A percentile compares a stretch with the other conserved stretches of the same genome.
phyloP scores from a whole-genome alignment of 2,888 invertebrate species.

The Ennomos quercinarius region DNA sequence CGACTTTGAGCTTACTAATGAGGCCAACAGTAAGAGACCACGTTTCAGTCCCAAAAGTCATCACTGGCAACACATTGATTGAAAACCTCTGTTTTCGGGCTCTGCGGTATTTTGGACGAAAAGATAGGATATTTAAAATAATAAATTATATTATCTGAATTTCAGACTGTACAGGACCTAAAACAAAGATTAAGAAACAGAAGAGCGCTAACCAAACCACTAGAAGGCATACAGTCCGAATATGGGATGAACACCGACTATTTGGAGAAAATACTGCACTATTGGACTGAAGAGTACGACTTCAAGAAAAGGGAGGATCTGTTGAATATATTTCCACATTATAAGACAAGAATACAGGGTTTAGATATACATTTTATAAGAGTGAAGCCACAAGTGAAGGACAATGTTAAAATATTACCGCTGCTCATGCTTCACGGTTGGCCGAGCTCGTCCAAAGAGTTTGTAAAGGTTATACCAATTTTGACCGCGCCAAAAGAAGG shows the following conservation, averaged over 20 bases:
- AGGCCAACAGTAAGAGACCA: too few relatives aligned
- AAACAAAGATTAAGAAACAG: conserved; percentile 83
- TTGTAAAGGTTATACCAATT: conserved; percentile 89
- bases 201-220: conserved; percentile 82
- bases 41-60: too few relatives aligned
- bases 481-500: conserved; percentile 83
- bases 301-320: conserved; percentile 85
- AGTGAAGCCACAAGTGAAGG: conserved; percentile 80
- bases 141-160: conserved; percentile 24
- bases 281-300: conserved; percentile 92
- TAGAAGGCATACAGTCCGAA: conserved; percentile 90
- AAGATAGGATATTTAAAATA: too few relatives aligned
- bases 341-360: conserved; percentile 90
- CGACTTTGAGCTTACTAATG: too few relatives aligned
- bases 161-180: conserved; percentile 85
- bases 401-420: conserved; percentile 78
- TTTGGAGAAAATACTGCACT: conserved; percentile 87
- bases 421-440: conserved; percentile 93
- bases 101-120: too few relatives aligned
- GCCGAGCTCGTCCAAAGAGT: conserved; percentile 95
- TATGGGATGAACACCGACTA: conserved; percentile 93
- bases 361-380: conserved; percentile 91
- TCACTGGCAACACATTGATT: too few relatives aligned
- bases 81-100: too few relatives aligned
- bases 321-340: conserved; percentile 91